Evolutionary conservation across 2,888 invertebrate species (phyloP), one percentile per base, ranked within the genome.

Genomic region (Hyalella azteca): DNA sequence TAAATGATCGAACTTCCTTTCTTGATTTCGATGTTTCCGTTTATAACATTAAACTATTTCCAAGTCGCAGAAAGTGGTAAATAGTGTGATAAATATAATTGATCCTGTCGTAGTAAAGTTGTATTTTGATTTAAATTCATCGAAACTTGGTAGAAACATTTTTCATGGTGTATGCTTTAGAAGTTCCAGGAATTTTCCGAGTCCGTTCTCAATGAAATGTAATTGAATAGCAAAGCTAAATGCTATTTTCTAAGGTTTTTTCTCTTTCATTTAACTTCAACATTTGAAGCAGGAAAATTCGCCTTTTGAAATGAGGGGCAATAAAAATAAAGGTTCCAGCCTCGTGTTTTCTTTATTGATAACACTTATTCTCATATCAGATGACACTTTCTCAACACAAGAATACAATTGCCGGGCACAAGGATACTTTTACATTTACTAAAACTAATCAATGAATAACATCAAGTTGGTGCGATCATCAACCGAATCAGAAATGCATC

Each of bases 261-360:
- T 54, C 29, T 54, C n/a, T 49, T 22, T 3, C 22, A 54, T 22
- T 7, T 3, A n/a, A 26, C n/a, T 54, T 54, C 4, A 4, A 26
- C 7, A 26, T 54, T 22, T 26, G 26, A 11, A 13, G 54, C 26
- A 54, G 54, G 54, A 54, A n/a, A 26, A 4, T 54, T 54, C 4
- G 3, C 5, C 7, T 54, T 54, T 22, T 26, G 26, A 11, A 13
- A 29, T 19, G 29, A 29, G 54, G 29, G 54, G 9, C 26, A 54
- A 26, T 54, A 36, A 66, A 66, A 66, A 36, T 5, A 19, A 66
- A 4, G 66, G 22, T 0, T 66, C 66, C 66, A 66, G 66, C 66
- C 66, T 66, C 36, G 66, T 66, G 66, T 66, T 66, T 66, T 36
- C 36, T 66, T 32, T 66, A 66, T 36, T 66, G 39, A 36, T 66